These are phyloP conservation scores for Toxotes lorentzi DNA, from an alignment of 2,797 vertebrate species.

Conservation along the genomic window DNA sequence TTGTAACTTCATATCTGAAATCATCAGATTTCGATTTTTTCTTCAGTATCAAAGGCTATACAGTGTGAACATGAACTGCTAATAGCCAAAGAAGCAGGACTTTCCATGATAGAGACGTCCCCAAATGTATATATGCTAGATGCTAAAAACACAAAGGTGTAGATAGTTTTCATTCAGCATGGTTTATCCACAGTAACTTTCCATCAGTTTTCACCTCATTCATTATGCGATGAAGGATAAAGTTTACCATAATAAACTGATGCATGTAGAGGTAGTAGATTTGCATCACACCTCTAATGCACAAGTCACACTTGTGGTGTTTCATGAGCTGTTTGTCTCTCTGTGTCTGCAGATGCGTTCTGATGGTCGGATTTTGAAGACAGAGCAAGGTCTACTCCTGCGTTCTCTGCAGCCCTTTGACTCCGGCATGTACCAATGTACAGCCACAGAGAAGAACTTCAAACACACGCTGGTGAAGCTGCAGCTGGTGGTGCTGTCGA, in stretches of 20 bases:
- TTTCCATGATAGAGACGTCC: too few species aligned
- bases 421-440: constrained; percentile 94
- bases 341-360: constrained; percentile 82
- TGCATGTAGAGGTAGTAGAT: background rate
- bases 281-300: background rate
- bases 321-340: constrained; percentile 14
- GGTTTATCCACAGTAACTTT: too few species aligned
- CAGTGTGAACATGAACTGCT: too few species aligned
- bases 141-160: background rate
- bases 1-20: too few species aligned
- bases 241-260: background rate
- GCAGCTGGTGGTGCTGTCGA: constrained; percentile 92
- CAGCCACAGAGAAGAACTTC: constrained; percentile 98
- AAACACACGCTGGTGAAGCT: constrained; percentile 94
- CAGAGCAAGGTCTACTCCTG: constrained; percentile 93
- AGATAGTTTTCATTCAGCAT: too few species aligned
- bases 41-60: too few species aligned
- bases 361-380: constrained; percentile 92
- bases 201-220: too few species aligned
- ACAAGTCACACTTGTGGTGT: background rate
- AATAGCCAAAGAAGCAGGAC: too few species aligned
- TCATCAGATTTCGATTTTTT: too few species aligned
- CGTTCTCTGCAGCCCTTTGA: constrained; percentile 91
- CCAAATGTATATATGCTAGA: background rate
- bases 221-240: background rate